Evolutionary conservation across 2,888 invertebrate species (phyloP), one percentile per base, ranked within the genome.

Genomic region (Oligia latruncula): DNA sequence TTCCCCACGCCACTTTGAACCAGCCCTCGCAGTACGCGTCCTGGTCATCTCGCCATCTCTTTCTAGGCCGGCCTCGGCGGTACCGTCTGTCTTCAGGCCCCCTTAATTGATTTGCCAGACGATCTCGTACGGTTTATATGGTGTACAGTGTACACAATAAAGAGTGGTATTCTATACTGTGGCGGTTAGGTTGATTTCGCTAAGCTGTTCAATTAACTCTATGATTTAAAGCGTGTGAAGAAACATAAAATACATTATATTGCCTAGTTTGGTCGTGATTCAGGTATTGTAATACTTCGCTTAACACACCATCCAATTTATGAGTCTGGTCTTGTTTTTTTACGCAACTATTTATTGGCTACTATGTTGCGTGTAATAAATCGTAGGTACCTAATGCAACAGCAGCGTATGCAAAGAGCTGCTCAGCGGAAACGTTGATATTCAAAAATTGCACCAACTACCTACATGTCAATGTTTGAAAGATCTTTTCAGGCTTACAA

Each of bases 241-340:
- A 40, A 76, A 49, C 20, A 20, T 62, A 40, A 20, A 76, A 40
- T 49, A 49, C 49, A 40, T 60, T n/a, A 60, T 76, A 49, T 75
- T 77, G 77, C 77, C 15, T 49, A 55, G 20, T 78, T 74, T 71
- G 55, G 60, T 86, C 40, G 62, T 58, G 23, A 55, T 83, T 79
- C 67, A 71, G 20, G 55, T 79, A 77, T 74, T 77, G 79, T 64
- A 77, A 86, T 72, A 58, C 71, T 23, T 78, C 29, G 29, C 64
- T 40, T 62, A 80, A 86, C 74, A 71, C 65, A 79, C 77, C 74
- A 55, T 72, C 17, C 9, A 80, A 85, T 85, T 85, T 87, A 85
- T 66, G 74, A 83, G 64, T 73, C 52, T 74, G n/a, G 68, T 70
- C 62, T 66, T 43, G 71, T 77, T 83, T 76, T 83, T 82, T 77